Conservation (phyloP, 2,888 invertebrate species). For the Pasiphila rectangulata region DNA sequence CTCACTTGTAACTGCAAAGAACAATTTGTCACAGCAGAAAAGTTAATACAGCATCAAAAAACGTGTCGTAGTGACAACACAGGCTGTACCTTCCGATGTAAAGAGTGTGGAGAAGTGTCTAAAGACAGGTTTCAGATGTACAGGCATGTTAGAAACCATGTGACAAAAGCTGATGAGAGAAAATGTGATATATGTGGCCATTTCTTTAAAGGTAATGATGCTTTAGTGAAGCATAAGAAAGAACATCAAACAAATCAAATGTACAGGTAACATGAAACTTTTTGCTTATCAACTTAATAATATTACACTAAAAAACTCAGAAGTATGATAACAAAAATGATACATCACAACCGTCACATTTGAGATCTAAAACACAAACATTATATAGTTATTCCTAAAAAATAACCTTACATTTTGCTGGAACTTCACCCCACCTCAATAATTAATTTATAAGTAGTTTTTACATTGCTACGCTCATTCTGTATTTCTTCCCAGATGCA, state of each 20-base stretch:
- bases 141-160: constrained; percentile 63
- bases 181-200: constrained; percentile 68
- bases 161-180: constrained; percentile 52
- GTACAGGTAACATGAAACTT: no score
- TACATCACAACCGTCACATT: no score
- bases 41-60: constrained; percentile 55
- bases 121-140: constrained; percentile 61
- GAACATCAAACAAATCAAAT: constrained; percentile 49
- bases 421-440: no score
- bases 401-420: no score
- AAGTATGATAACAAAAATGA: no score
- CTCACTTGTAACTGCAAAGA: constrained; percentile 59
- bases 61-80: constrained; percentile 52
- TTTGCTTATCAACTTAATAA: neutral
- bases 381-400: no score
- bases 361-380: no score
- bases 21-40: constrained; percentile 52
- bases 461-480: no score
- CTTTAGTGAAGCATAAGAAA: constrained; percentile 55
- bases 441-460: no score
- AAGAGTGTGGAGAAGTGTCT: constrained; percentile 62
- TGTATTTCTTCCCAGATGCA: constrained; percentile 70
- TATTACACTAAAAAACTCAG: no score
- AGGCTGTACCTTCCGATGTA: constrained; percentile 63
- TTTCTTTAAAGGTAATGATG: constrained; percentile 51